These are phyloP conservation scores for Macaria notata DNA, from an alignment of 2,888 invertebrate genomes.

Conservation along the genomic window DNA sequence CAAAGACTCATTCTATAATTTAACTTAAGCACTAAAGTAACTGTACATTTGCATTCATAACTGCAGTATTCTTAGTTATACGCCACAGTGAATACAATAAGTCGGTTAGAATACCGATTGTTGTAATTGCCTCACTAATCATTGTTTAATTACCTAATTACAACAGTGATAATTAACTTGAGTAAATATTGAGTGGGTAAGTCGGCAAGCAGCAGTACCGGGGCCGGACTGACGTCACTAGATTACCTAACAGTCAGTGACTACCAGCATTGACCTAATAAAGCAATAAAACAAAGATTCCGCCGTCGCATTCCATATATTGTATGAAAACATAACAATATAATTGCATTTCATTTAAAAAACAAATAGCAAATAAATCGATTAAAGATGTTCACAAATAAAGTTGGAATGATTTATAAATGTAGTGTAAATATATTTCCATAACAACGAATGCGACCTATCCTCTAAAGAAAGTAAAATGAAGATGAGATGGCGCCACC, in stretches of 20 bases:
- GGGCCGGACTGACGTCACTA: not conserved
- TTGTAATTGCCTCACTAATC: slow-evolving; percentile 40
- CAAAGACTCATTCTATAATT: too few species aligned
- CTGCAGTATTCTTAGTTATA: too few species aligned
- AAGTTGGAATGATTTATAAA: slow-evolving; percentile 10
- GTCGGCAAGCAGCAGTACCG: not conserved
- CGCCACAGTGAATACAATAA: too few species aligned
- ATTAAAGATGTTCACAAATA: slow-evolving; percentile 10
- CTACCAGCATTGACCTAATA: not conserved
- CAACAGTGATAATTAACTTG: slow-evolving; percentile 24
- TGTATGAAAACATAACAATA: slow-evolving; percentile 68
- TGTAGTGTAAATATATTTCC: slow-evolving; percentile 50
- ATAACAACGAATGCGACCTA: slow-evolving; percentile 77
- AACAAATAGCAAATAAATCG: slow-evolving; percentile 21
- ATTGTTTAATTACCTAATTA: slow-evolving; percentile 30
- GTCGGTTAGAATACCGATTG: not conserved
- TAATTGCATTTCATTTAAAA: slow-evolving; percentile 28
- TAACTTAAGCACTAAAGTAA: too few species aligned
- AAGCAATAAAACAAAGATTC: slow-evolving; percentile 59
- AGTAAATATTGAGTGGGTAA: slow-evolving; percentile 7
- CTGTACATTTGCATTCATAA: too few species aligned
- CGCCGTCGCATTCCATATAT: slow-evolving; percentile 80
- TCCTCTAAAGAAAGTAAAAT: slow-evolving; percentile 66
- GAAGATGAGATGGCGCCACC: slow-evolving; percentile 67
- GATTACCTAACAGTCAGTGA: too few species aligned